These are phyloP conservation scores for Macrosteles quadrilineatus DNA, from an alignment of 1,140 invertebrate genomes.

Conservation along the genomic window DNA sequence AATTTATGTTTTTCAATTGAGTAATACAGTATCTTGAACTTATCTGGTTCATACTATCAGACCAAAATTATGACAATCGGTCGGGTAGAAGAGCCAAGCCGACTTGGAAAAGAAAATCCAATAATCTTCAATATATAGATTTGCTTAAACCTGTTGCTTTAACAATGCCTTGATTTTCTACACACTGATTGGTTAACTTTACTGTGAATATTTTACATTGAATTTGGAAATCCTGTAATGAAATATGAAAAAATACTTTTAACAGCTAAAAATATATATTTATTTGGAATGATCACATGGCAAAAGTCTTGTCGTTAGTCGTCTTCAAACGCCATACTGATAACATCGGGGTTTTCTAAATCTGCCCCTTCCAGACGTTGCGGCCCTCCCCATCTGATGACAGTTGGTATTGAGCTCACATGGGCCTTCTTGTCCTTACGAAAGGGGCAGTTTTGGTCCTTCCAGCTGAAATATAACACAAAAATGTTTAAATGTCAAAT, in stretches of 20 bases:
- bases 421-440: slow-evolving; percentile 65
- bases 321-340: slow-evolving; percentile 65
- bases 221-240: too few relatives aligned
- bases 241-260: slow-evolving; percentile 31
- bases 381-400: slow-evolving; percentile 69
- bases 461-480: slow-evolving; percentile 63
- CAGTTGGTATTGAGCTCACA: slow-evolving; percentile 70
- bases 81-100: too few relatives aligned
- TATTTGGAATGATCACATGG: neutral
- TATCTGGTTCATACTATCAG: too few relatives aligned
- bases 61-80: too few relatives aligned
- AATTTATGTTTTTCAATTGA: too few relatives aligned
- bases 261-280: slow-evolving; percentile 24
- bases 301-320: slow-evolving; percentile 39
- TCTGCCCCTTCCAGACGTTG: slow-evolving; percentile 71
- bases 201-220: too few relatives aligned
- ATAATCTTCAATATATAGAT: too few relatives aligned
- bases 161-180: too few relatives aligned
- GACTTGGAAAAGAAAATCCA: too few relatives aligned
- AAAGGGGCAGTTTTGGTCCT: slow-evolving; percentile 70
- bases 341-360: slow-evolving; percentile 63
- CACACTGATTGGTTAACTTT: too few relatives aligned
- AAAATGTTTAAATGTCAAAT: slow-evolving; percentile 37
- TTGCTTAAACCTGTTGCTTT: too few relatives aligned
- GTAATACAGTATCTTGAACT: too few relatives aligned